Base-by-base conservation (phyloP, 2,888 invertebrate species). In the Pseudococcus longispinus region DNA sequence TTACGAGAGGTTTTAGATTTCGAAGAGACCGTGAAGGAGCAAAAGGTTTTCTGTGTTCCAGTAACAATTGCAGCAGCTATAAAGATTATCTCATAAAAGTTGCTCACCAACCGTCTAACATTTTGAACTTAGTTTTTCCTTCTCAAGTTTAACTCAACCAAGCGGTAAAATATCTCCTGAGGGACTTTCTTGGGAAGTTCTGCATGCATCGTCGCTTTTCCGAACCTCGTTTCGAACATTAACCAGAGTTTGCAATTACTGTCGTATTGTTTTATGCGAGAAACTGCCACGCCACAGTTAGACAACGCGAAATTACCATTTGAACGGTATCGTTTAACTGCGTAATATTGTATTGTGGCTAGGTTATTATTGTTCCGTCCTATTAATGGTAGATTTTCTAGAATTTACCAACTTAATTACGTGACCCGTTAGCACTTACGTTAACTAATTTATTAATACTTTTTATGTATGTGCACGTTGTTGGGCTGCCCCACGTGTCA, bases 101-200 rank as follows among this genome's bases (percentile, higher is more conserved):
- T 80, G 77, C 42, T 80, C 77, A 80, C 77, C 77, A 80, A 80
- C 77, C 77, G 42, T 80, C 77, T 80, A 80, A 80, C 77, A 80
- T 80, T 80, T 80, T 80, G 77, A 80, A 80, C 77, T 80, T 80
- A 80, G 77, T 80, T 80, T 80, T 80, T 80, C 77, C 77, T 80
- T 80, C 77, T 37, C 77, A 80, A 80, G 77, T 80, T 80, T 80
- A 80, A 80, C 77, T 80, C 77, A 80, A 80, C 77, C 77, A 42
- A 80, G 77, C 77, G 77, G 77, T 80, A 80, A 80, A 80, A 80
- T 80, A 80, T 80, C 77, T 80, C 77, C 77, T 80, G 77, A 80
- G 77, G 77, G 77, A 80, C 77, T 80, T 80, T 80, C 77, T 80
- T 80, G 77, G 77, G 77, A 80, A 80, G 77, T 80, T 80, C 37